These are phyloP conservation scores for Todiramphus saurophagus DNA, from an alignment of 2,113 vertebrate genomes.

Conservation along the genomic window DNA sequence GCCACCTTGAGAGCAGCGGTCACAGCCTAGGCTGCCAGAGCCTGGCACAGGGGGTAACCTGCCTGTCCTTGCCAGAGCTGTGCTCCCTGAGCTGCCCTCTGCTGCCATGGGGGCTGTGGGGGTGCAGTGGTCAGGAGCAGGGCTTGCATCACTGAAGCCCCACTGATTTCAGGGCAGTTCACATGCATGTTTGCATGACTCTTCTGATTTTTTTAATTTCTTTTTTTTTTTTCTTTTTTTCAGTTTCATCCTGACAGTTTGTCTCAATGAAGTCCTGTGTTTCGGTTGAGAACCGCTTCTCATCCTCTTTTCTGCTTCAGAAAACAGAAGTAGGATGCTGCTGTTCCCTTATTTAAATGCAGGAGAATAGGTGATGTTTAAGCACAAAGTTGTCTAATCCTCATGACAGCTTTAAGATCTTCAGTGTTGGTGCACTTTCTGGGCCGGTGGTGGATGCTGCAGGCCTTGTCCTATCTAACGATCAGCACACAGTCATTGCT, in stretches of 20 bases:
- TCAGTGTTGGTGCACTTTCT: not conserved
- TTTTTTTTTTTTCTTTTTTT: not conserved
- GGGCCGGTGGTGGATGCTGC: not conserved
- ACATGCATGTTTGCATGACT: not conserved
- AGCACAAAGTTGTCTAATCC: not conserved
- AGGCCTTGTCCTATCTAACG: accelerated
- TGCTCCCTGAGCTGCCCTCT: not conserved
- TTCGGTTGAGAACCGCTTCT: conserved; percentile 20
- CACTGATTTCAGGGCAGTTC: not conserved
- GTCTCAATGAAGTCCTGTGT: conserved; percentile 17
- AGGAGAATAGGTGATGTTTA: not conserved
- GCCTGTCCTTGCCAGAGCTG: accelerated
- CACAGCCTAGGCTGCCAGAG: not conserved
- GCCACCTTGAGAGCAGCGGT: not conserved
- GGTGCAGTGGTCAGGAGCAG: not conserved
- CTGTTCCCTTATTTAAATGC: not conserved
- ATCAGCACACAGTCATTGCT: not conserved
- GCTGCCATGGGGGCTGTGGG: accelerated
- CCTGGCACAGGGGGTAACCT: not conserved
- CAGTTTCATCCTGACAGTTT: not conserved
- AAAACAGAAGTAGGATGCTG: conserved; percentile 18
- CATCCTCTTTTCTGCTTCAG: conserved; percentile 21
- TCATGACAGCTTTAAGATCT: not conserved
- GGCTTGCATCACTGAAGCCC: not conserved
- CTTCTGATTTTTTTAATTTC: accelerated